Evolutionary conservation across 2,113 vertebrate genomes (phyloP).

Genomic region (Charadrius vociferus): DNA sequence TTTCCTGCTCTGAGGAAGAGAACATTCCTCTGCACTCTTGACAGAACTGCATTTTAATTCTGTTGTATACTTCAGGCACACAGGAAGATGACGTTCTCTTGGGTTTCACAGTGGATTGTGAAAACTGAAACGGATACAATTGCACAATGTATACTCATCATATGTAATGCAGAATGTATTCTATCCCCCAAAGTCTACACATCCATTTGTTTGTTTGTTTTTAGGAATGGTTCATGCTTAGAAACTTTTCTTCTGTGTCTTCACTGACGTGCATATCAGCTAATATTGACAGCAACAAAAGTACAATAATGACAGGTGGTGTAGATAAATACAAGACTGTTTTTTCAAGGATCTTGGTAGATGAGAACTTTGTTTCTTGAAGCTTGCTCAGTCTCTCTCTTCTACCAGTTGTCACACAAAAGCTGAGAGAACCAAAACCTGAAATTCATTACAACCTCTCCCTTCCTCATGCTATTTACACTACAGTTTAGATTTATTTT

Average conservation of each 20-base stretch:
- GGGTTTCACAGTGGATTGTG: background rate
- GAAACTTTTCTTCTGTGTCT: background rate
- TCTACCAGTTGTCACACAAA: background rate
- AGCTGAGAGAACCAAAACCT: background rate
- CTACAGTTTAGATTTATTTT: background rate
- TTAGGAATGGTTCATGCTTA: background rate
- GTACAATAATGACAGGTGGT: background rate
- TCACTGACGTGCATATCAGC: background rate
- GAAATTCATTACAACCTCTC: background rate
- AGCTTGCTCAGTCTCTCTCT: background rate
- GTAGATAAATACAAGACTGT: background rate
- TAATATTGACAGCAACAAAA: background rate
- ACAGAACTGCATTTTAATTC: background rate
- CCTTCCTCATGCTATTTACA: background rate
- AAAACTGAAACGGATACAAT: conserved; percentile 32
- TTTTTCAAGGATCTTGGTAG: background rate
- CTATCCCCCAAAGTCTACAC: background rate
- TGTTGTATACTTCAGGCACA: background rate
- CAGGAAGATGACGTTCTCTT: background rate
- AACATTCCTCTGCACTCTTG: background rate
- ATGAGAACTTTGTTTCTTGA: background rate
- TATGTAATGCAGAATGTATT: background rate
- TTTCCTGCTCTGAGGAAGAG: conserved; percentile 7
- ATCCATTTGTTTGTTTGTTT: conserved; percentile 1
- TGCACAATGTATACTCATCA: background rate